phyloP scores from a whole-genome alignment of 2,113 vertebrate genomes.

The Pyrgilauda ruficollis region DNA sequence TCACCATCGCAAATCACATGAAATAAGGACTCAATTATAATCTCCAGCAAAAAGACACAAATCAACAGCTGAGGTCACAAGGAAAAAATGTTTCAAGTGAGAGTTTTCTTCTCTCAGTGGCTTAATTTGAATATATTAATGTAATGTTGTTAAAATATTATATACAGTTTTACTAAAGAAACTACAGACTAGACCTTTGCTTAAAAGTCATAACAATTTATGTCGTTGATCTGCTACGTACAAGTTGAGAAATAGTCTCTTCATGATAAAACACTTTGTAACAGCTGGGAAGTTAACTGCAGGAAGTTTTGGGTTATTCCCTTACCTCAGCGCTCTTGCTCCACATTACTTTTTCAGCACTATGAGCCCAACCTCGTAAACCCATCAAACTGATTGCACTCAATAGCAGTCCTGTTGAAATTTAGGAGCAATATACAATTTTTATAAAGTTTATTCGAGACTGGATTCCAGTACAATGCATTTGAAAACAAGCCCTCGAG shows the following conservation, averaged over 20 bases:
- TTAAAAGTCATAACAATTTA: conserved; percentile 63
- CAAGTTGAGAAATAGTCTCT: conserved; percentile 63
- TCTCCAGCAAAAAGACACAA: background rate
- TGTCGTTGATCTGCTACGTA: conserved; percentile 14
- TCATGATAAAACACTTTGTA: conserved; percentile 54
- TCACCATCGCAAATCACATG: background rate
- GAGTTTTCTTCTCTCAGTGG: background rate
- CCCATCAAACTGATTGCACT: background rate
- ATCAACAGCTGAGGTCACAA: conserved; percentile 33
- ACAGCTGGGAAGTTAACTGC: conserved; percentile 45
- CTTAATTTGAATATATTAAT: conserved; percentile 53
- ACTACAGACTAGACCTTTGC: conserved; percentile 52
- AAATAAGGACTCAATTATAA: background rate
- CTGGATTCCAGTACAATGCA: background rate
- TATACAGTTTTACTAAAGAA: conserved; percentile 61
- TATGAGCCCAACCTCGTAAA: background rate
- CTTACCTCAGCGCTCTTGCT: background rate
- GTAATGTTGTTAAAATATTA: conserved; percentile 52
- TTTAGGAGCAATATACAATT: background rate
- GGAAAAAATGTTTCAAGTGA: conserved; percentile 24
- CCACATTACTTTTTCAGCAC: background rate
- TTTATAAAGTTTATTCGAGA: background rate
- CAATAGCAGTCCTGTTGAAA: background rate
- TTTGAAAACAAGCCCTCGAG: background rate
- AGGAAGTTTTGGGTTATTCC: conserved; percentile 39